phyloP scores from a whole-genome alignment of 2,113 vertebrate species.

The Spizaetus ornatus region DNA sequence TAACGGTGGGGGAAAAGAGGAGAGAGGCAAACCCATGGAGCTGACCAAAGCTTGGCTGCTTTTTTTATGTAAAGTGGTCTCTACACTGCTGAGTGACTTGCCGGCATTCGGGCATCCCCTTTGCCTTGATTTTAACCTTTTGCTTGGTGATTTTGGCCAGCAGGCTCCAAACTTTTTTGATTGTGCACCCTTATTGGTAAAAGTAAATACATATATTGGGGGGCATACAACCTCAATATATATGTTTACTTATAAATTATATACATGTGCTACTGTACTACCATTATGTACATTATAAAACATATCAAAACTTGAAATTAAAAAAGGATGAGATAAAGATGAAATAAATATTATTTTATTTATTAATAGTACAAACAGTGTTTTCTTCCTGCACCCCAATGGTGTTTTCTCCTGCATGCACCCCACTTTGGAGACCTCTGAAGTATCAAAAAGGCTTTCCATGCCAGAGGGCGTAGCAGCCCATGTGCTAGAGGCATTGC shows the following conservation, averaged over 20 bases:
- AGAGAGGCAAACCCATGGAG: background rate
- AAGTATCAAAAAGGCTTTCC: background rate
- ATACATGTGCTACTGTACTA: background rate
- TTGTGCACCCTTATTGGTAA: background rate
- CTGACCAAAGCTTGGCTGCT: background rate
- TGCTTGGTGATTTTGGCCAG: background rate
- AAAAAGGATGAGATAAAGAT: background rate
- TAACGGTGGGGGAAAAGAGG: fast-evolving
- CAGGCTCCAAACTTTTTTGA: background rate
- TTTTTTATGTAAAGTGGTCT: background rate
- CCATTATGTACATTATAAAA: background rate
- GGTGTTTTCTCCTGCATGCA: background rate
- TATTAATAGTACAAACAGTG: background rate
- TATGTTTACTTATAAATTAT: background rate
- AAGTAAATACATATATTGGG: background rate
- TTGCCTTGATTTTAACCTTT: background rate
- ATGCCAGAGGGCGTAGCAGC: fast-evolving
- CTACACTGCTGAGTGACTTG: background rate
- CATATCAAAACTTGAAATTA: background rate
- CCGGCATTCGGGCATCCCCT: background rate
- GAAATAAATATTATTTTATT: background rate
- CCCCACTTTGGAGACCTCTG: background rate
- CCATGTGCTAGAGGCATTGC: background rate
- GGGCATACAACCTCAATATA: background rate
- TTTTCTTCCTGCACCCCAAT: background rate